phyloP scores from a whole-genome alignment of 2,797 vertebrate species.

The Lacerta agilis region DNA sequence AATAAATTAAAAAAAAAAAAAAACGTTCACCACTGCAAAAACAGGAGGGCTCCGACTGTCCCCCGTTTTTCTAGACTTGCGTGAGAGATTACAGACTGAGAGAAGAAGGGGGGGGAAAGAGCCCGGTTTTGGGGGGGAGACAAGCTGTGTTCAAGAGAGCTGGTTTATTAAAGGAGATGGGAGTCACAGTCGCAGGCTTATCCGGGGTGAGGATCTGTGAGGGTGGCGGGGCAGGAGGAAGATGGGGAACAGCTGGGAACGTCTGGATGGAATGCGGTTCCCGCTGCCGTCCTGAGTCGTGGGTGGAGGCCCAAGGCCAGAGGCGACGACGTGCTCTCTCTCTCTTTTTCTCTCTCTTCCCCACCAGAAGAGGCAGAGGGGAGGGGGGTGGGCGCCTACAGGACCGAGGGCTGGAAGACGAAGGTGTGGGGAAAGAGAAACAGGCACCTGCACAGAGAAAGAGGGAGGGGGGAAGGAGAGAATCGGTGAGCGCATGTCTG shows the following conservation, averaged over 20 bases:
- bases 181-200: neutral
- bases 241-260: slow-evolving; percentile 49
- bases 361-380: neutral
- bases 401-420: slow-evolving; percentile 64
- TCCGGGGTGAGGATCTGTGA: neutral
- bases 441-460: slow-evolving; percentile 20
- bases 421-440: slow-evolving; percentile 47
- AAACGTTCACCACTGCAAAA: neutral
- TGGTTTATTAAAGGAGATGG: slow-evolving; percentile 40
- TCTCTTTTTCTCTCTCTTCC: slow-evolving; percentile 14
- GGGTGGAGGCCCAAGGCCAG: neutral
- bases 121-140: too few relatives aligned
- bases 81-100: neutral
- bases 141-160: slow-evolving; percentile 25
- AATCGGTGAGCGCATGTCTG: too few relatives aligned
- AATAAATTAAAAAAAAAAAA: too few relatives aligned
- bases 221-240: neutral
- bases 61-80: neutral
- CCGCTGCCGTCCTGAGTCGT: slow-evolving; percentile 22
- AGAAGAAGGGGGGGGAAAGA: neutral
- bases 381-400: slow-evolving; percentile 19
- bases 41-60: neutral
- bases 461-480: neutral
- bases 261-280: slow-evolving; percentile 32
- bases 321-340: neutral